phyloP scores from a whole-genome alignment of 2,113 vertebrate genomes.

The Octodon degus region DNA sequence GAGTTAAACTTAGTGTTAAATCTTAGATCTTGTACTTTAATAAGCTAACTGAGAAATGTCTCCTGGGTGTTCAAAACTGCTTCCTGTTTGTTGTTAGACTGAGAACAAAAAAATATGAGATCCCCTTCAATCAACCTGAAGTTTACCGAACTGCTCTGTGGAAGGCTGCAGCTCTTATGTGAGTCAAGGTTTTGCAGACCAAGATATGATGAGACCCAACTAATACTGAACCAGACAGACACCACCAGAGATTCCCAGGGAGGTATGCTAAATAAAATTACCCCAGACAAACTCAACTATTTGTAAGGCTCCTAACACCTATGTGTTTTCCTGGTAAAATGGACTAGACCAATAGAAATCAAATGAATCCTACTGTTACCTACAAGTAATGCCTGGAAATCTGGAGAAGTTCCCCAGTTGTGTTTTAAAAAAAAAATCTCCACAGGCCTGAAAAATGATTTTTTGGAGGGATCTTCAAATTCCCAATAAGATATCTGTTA shows the following conservation, averaged over 20 bases:
- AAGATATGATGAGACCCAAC: background rate
- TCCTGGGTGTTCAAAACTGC: background rate
- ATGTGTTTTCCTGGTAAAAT: background rate
- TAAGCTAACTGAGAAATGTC: constrained; percentile 1
- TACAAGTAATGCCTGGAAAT: background rate
- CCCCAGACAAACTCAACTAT: background rate
- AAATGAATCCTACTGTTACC: background rate
- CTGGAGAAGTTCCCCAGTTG: background rate
- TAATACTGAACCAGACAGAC: background rate
- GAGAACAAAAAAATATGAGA: background rate
- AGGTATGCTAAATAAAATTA: background rate
- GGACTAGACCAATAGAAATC: background rate
- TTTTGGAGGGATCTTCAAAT: background rate
- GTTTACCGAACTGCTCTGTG: background rate
- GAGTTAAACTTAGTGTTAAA: background rate
- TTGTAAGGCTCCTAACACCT: background rate
- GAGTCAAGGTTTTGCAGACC: background rate
- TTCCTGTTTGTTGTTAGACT: constrained; percentile 5
- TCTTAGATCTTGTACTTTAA: background rate
- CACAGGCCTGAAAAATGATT: background rate
- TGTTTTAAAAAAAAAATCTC: background rate
- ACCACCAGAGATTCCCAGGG: background rate
- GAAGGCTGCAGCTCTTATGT: background rate
- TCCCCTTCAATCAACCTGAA: background rate
- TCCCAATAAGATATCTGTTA: background rate